Evolutionary conservation across 2,888 invertebrate genomes (phyloP).

Genomic region (Brachypalpus laphriformis): DNA sequence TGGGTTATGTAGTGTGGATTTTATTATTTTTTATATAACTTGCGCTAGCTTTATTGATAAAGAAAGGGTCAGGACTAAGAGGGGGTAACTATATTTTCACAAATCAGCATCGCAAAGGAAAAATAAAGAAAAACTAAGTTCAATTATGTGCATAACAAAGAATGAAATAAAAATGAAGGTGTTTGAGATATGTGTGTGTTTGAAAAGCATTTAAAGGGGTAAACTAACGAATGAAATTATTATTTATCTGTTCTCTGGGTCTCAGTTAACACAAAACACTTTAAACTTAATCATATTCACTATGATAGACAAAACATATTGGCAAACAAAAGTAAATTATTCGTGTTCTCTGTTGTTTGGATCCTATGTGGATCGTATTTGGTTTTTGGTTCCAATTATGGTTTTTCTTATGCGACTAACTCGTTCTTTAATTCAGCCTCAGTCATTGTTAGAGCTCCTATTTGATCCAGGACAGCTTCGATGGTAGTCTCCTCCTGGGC

Average conservation of each 20-base stretch:
- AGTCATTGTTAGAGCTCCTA: conserved; percentile 67
- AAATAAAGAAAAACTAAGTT: conserved; percentile 14
- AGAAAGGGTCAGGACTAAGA: background rate
- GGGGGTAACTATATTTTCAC: background rate
- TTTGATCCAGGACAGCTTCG: conserved; percentile 62
- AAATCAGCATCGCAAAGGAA: conserved; percentile 41
- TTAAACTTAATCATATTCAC: conserved; percentile 18
- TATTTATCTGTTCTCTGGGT: conserved; percentile 14
- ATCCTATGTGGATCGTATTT: conserved; percentile 37
- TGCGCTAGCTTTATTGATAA: conserved; percentile 33
- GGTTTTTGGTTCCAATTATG: background rate
- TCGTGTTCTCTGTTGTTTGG: conserved; percentile 21
- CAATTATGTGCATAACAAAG: conserved; percentile 53
- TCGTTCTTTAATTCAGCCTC: conserved; percentile 76
- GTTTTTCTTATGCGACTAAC: conserved; percentile 66
- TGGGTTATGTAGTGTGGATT: conserved; percentile 53
- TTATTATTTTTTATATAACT: background rate
- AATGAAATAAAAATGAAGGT: conserved; percentile 26
- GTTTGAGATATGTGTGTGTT: conserved; percentile 47
- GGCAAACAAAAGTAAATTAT: conserved; percentile 46
- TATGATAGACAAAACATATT: conserved; percentile 41
- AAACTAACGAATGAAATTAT: conserved; percentile 18
- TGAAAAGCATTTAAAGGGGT: conserved; percentile 47
- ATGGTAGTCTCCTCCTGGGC: conserved; percentile 54
- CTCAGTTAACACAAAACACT: conserved; percentile 48